Evolutionary conservation across 2,888 invertebrate genomes (phyloP).

Genomic region (Athrips mouffetella): DNA sequence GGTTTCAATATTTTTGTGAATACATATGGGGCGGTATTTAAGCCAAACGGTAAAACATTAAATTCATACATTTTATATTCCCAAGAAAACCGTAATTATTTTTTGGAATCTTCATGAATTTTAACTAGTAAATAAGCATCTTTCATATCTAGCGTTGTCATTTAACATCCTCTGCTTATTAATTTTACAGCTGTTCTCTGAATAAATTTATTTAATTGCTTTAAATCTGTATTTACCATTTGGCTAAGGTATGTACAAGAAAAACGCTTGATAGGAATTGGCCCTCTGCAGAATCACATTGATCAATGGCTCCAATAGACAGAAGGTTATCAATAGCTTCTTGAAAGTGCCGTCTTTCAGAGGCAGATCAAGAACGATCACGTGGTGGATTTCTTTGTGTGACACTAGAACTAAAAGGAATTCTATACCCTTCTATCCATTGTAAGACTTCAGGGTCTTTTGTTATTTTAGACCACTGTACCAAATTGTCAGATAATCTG

Average conservation of each 20-base stretch:
- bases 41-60: not conserved
- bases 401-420: not conserved
- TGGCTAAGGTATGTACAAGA: not conserved
- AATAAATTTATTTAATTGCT: slow-evolving; percentile 1
- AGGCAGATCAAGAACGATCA: not conserved
- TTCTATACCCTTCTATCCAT: not conserved
- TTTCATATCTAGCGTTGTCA: not conserved
- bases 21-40: slow-evolving; percentile 1
- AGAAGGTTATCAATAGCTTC: not conserved
- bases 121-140: slow-evolving; percentile 6
- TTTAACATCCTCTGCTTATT: not conserved
- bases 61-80: slow-evolving; percentile 4
- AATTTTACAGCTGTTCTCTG: not conserved
- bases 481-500: too few relatives aligned
- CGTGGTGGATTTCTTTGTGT: not conserved
- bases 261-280: slow-evolving; percentile 6
- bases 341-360: not conserved
- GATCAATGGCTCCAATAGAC: not conserved
- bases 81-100: not conserved
- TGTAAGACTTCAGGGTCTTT: not conserved
- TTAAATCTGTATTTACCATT: slow-evolving; percentile 7
- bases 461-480: slow-evolving; percentile 4
- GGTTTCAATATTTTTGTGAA: slow-evolving; percentile 8
- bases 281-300: not conserved
- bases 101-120: not conserved